These are phyloP conservation scores for Aplidium turbinatum DNA, from an alignment of 23 tunicate genomes.

Conservation along the genomic window DNA sequence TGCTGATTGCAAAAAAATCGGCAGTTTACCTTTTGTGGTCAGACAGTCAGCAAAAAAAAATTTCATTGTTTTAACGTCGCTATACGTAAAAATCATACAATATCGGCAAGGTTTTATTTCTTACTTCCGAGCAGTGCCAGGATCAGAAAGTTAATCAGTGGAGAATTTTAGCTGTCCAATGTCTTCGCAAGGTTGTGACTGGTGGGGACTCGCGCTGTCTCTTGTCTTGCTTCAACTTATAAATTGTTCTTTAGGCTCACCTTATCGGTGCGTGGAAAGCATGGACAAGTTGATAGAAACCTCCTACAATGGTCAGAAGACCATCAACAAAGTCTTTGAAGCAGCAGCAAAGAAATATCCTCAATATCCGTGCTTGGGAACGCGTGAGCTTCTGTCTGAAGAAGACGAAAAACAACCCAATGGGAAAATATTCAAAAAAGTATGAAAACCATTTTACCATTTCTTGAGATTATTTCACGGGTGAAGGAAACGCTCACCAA, in stretches of 20 bases:
- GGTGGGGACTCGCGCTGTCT: too few species aligned
- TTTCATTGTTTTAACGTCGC: too few species aligned
- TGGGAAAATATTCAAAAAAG: constrained; percentile 94
- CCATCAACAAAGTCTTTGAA: constrained; percentile 61
- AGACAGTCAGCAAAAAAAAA: too few species aligned
- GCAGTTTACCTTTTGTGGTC: too few species aligned
- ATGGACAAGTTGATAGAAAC: constrained; percentile 31
- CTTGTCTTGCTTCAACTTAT: too few species aligned
- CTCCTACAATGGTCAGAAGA: constrained; percentile 34
- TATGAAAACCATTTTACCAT: background rate
- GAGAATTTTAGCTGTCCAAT: too few species aligned
- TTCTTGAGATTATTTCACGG: background rate
- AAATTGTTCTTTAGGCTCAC: constrained; percentile 27
- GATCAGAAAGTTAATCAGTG: too few species aligned
- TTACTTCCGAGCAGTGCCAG: too few species aligned
- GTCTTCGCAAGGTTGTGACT: too few species aligned
- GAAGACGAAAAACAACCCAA: constrained; percentile 86
- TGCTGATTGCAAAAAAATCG: too few species aligned
- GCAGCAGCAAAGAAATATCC: constrained; percentile 48
- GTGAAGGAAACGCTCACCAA: background rate
- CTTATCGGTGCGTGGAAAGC: constrained; percentile 68
- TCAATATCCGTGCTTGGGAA: constrained; percentile 66
- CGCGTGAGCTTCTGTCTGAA: constrained; percentile 78
- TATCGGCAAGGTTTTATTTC: too few species aligned
- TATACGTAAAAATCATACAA: too few species aligned